These are phyloP conservation scores for Eurytemora carolleeae DNA, from an alignment of 1,140 invertebrate genomes.

Conservation along the genomic window DNA sequence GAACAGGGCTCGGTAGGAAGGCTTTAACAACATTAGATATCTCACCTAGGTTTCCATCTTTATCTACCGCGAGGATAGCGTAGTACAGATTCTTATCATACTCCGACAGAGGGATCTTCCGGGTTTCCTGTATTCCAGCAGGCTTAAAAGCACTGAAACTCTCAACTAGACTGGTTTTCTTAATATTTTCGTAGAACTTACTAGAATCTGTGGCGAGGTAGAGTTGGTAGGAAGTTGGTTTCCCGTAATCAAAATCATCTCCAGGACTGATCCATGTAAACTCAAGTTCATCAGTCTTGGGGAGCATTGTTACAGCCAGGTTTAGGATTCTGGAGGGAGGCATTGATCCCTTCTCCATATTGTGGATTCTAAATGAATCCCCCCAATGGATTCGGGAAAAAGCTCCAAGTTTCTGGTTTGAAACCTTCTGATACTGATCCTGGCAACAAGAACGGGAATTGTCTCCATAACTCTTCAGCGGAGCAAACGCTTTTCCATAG, in stretches of 20 bases:
- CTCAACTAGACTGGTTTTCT: constrained; percentile 1
- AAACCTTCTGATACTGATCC: background rate
- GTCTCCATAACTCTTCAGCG: background rate
- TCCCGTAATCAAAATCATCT: constrained; percentile 12
- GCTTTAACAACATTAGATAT: constrained; percentile 9
- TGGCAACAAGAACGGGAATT: background rate
- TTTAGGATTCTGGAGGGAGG: constrained; percentile 6
- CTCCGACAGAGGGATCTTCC: background rate
- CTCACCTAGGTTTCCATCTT: constrained; percentile 1
- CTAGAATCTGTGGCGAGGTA: background rate
- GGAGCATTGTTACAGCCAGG: background rate
- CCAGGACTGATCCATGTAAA: constrained; percentile 12
- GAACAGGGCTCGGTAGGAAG: background rate
- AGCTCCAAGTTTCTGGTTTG: constrained; percentile 6
- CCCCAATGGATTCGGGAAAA: constrained; percentile 8
- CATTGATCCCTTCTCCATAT: too few species aligned
- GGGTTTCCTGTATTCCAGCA: constrained; percentile 1
- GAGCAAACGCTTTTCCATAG: constrained; percentile 4
- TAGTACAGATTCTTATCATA: constrained; percentile 6
- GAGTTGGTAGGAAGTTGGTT: constrained; percentile 5
- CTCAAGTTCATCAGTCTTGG: constrained; percentile 5
- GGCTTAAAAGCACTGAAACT: constrained; percentile 5
- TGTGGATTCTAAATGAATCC: constrained; percentile 10
- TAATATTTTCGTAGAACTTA: constrained; percentile 5
- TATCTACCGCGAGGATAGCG: constrained; percentile 7